Evolutionary conservation across 1,140 invertebrate species (phyloP).

Genomic region (Ostrea edulis): DNA sequence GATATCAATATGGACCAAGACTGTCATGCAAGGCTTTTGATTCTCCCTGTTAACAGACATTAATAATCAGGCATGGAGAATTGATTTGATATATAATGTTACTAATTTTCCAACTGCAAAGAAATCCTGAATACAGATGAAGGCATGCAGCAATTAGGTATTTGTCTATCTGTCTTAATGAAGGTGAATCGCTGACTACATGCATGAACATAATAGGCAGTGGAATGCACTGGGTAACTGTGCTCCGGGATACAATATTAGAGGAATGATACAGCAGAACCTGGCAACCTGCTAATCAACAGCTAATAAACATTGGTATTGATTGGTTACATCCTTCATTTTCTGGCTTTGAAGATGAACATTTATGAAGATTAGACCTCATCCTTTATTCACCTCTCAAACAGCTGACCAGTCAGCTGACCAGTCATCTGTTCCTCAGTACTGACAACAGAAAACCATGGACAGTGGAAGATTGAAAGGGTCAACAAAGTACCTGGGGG

Average conservation of each 20-base stretch:
- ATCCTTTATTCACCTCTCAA: no score
- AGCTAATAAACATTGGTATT: neutral
- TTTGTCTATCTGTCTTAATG: neutral
- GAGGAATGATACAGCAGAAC: slow-evolving; percentile 22
- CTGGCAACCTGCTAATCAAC: neutral
- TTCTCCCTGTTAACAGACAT: no score
- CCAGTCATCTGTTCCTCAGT: neutral
- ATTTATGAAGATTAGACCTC: no score
- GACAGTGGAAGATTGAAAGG: slow-evolving; percentile 1
- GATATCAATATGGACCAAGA: neutral
- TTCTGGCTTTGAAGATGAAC: neutral
- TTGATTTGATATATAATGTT: neutral
- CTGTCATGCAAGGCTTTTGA: no score
- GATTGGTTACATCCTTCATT: neutral
- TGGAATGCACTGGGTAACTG: slow-evolving; percentile 9
- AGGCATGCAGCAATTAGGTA: neutral
- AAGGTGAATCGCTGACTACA: neutral
- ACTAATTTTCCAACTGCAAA: neutral
- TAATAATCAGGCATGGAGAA: no score
- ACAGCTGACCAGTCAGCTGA: neutral
- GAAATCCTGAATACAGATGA: neutral
- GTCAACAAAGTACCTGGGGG: neutral
- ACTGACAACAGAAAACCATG: neutral
- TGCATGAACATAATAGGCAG: slow-evolving; percentile 10
- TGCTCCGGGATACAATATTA: neutral